Evolutionary conservation across 1,140 invertebrate species (phyloP), one percentile per base, ranked within the genome.

Genomic region (Caenorhabditis briggsae): DNA sequence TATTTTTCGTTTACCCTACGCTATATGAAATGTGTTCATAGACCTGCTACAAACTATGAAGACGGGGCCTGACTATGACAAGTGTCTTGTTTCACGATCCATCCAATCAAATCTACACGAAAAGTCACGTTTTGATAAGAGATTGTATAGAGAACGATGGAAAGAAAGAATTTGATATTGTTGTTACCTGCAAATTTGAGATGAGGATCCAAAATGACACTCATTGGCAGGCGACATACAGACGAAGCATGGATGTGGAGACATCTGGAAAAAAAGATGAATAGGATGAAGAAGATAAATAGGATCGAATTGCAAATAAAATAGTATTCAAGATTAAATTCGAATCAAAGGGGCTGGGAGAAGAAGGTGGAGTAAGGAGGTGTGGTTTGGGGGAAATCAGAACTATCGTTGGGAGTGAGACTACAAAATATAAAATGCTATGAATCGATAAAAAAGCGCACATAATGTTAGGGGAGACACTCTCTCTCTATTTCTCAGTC

Each of bases 111-210:
- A 78, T 50, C 46, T 78, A 50, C 70, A 78, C 64, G 33, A 78
- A 50, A 78, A 78, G 70, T 78, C 70, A 78, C 70, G 70, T 78
- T 70, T 43, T 70, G 43, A 16, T 46, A 18, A 46, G 7, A n/a
- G n/a, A n/a, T n/a, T n/a, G n/a, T n/a, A n/a, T n/a, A n/a, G n/a
- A 14, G 18, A 9, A 46, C 16, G 16, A 41, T 46, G n/a, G 9
- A 1, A 46, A 25, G 59, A 61, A 25, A 25, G 9, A 25, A 70
- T 1, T 16, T 70, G 11, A 65, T 33, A 33, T 33, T 33, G 33
- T 33, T 33, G 33, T 70, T 46, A 78, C 70, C 70, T 78, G 70
- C 70, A 78, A 50, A 78, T 78, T 78, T 78, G 70, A 48, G 70
- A 50, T 78, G 20, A 53, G 2, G 70, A 78, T 41, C 70, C 70